Evolutionary conservation across 2,888 invertebrate genomes (phyloP).

Genomic region (Microctonus hyperodae): DNA sequence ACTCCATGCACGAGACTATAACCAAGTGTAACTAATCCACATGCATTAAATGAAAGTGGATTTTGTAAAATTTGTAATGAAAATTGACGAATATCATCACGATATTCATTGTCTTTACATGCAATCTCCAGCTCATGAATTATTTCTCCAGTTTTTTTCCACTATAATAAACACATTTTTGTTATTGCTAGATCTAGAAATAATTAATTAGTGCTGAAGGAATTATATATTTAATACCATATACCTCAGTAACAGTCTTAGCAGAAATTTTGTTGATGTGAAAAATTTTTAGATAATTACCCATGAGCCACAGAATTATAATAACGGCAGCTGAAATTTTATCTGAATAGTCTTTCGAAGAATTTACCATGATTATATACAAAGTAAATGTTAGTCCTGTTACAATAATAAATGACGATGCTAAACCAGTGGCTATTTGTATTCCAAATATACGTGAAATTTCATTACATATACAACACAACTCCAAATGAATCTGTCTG

Average conservation of each 20-base stretch:
- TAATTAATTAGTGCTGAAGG: no score
- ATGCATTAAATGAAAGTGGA: conserved; percentile 38
- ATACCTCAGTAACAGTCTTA: not conserved
- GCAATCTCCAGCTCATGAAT: conserved; percentile 35
- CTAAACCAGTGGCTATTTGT: not conserved
- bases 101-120: conserved; percentile 30
- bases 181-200: no score
- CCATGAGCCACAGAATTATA: not conserved
- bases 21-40: conserved; percentile 40
- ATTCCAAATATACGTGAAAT: not conserved
- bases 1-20: conserved; percentile 37
- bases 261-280: not conserved
- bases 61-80: conserved; percentile 42
- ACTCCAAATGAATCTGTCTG: not conserved
- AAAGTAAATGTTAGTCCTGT: not conserved
- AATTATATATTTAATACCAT: no score
- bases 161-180: not conserved
- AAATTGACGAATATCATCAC: conserved; percentile 37
- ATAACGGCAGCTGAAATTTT: not conserved
- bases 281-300: not conserved
- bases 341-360: no score
- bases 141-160: conserved; percentile 36
- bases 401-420: not conserved
- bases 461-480: not conserved
- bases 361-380: not conserved